These are phyloP conservation scores for Babyrousa celebensis DNA, from an alignment of 2,797 vertebrate species.

Conservation along the genomic window DNA sequence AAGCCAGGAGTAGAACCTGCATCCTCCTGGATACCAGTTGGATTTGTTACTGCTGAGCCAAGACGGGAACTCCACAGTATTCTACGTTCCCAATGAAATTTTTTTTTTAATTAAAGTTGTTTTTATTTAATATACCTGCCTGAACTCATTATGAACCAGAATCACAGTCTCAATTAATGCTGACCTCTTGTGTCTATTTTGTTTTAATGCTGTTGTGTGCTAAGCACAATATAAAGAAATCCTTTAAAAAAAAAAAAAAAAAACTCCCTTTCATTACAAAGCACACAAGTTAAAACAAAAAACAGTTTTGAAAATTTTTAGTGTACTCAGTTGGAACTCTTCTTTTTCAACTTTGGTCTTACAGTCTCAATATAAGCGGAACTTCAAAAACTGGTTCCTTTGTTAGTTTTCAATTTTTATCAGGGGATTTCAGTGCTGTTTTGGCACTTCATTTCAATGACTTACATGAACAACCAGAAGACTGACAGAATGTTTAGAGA, in stretches of 20 bases:
- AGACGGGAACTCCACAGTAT: too few species aligned
- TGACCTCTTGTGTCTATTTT: neutral
- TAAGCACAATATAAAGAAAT: neutral
- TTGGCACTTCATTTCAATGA: neutral
- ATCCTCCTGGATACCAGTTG: too few species aligned
- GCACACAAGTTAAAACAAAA: neutral
- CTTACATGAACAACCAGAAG: neutral
- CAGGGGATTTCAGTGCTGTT: neutral
- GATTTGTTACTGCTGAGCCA: too few species aligned
- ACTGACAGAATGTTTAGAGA: conserved; percentile 32
- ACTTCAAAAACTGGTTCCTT: neutral
- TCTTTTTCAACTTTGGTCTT: neutral
- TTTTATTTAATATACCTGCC: neutral
- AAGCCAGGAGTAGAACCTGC: too few species aligned
- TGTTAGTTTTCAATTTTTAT: neutral
- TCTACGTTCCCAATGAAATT: too few species aligned
- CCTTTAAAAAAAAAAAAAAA: too few species aligned
- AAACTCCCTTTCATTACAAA: neutral
- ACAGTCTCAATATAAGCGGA: neutral
- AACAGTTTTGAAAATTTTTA: neutral
- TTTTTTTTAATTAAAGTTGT: neutral
- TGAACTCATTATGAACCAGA: neutral
- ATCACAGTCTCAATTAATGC: neutral
- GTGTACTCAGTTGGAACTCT: neutral
- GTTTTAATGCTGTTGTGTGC: neutral